Conservation (phyloP, 2,113 vertebrate species). For the Antechinus flavipes region DNA sequence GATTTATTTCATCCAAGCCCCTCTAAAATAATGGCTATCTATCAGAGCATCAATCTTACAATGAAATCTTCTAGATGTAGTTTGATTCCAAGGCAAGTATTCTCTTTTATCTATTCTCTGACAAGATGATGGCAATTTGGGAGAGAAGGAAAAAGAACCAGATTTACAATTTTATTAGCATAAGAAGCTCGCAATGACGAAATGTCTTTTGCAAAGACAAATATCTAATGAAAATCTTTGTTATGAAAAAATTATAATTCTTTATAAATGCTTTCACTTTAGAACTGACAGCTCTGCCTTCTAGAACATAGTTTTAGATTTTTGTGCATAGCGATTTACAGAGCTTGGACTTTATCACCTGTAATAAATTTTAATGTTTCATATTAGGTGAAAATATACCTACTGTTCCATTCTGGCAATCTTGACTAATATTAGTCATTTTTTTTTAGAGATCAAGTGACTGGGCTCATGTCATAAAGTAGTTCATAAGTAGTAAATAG, state of each 20-base stretch:
- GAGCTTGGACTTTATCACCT: not conserved
- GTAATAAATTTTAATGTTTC: not conserved
- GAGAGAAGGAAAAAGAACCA: not conserved
- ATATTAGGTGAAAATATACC: not conserved
- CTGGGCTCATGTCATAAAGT: not conserved
- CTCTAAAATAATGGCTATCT: conserved; percentile 31
- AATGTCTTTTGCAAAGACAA: not conserved
- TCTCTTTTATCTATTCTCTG: conserved; percentile 35
- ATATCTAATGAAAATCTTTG: conserved; percentile 58
- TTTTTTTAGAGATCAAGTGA: not conserved
- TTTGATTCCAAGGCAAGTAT: not conserved
- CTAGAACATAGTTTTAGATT: not conserved
- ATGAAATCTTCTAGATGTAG: not conserved
- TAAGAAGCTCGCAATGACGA: not conserved
- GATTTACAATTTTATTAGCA: not conserved
- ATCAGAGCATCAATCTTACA: conserved; percentile 37
- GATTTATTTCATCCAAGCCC: conserved; percentile 24
- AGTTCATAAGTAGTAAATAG: not conserved
- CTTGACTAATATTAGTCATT: not conserved
- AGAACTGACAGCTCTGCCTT: conserved; percentile 51
- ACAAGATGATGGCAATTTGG: not conserved
- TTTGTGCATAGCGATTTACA: not conserved
- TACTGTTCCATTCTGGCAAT: not conserved
- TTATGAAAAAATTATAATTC: not conserved
- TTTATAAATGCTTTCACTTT: conserved; percentile 2